Base-by-base conservation (phyloP, 1,140 invertebrate species). In the Sipha flava region DNA sequence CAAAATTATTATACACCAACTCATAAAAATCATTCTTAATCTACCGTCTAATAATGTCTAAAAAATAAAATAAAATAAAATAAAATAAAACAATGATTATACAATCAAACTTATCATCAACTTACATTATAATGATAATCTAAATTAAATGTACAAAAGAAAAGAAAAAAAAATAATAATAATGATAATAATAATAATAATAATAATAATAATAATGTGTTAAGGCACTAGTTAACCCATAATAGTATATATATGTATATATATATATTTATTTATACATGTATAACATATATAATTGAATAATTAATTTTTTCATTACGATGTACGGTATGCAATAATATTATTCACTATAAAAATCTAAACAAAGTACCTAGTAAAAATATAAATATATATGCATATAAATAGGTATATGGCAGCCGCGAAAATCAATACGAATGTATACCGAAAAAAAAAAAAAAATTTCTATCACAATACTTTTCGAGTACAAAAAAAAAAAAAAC, bases 191-290 rank as follows among this genome's bases (percentile, higher is more conserved):
- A 68, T 68, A 45, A 57, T 73, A 45, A 23, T 23, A 21, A 37
- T 66, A 45, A 23, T 23, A 21, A 37, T 66, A 45, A 45, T 68
- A 45, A 68, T 68, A 45, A 57, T 73, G 23, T 57, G 29, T 77
- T 77, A 77, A 77, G 72, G 72, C 72, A 77, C 72, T 77, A 77
- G 57, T 77, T 77, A 54, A 77, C 72, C 72, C 72, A 77, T 57
- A 77, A 77, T 77, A 77, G 52, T 77, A 77, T 57, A 77, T 68
- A 68, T 29, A 43, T 68, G 45, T 31, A 57, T 49, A 49, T 68
- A 23, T 68, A 68, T 68, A 68, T n/a, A n/a, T n/a, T n/a, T n/a
- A n/a, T n/a, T n/a, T n/a, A n/a, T n/a, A n/a, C n/a, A n/a, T n/a
- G n/a, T n/a, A 6, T 40, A 40, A 6, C 4, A 6, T 40, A 40